Percentiles rank a stretch among this genome's conserved stretches.
phyloP scores from a whole-genome alignment of 2,888 invertebrate species.

The Exocentrus adspersus region DNA sequence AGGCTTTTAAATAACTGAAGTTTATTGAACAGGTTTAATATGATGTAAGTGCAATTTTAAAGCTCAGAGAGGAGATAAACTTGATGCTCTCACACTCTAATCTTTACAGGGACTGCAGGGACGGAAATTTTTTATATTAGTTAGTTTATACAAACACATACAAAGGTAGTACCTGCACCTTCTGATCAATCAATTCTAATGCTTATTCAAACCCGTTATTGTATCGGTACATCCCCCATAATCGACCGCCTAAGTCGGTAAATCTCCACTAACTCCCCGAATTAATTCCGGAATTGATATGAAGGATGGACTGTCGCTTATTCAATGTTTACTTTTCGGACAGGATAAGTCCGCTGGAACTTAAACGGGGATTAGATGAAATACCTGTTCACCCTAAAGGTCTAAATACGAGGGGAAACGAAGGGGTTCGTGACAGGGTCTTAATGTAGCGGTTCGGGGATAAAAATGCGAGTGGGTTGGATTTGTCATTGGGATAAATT shows the following conservation, averaged over 20 bases:
- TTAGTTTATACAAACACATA: no score
- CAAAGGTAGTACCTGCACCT: no score
- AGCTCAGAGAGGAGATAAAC: no score
- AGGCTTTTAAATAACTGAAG: no score
- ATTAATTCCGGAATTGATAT: background rate
- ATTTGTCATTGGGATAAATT: slow-evolving; percentile 2
- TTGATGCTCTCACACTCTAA: no score
- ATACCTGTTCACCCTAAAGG: background rate
- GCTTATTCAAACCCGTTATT: no score
- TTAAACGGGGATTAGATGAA: background rate
- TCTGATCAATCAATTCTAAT: no score
- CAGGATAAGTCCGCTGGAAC: background rate
- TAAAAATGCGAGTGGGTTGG: background rate
- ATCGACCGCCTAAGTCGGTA: background rate
- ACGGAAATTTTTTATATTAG: no score
- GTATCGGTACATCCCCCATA: no score
- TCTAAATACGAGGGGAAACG: background rate
- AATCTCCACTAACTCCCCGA: background rate
- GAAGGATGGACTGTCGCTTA: background rate
- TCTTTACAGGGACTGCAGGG: no score
- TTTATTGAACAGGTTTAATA: no score
- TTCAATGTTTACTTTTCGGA: background rate
- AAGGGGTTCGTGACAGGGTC: slow-evolving; percentile 1
- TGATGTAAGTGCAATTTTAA: no score
- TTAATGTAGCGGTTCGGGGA: slow-evolving; percentile 9